Percentiles rank a stretch among this genome's conserved stretches.
These are phyloP conservation scores for Myopa testacea DNA, from an alignment of 2,888 invertebrate genomes.

Conservation along the genomic window DNA sequence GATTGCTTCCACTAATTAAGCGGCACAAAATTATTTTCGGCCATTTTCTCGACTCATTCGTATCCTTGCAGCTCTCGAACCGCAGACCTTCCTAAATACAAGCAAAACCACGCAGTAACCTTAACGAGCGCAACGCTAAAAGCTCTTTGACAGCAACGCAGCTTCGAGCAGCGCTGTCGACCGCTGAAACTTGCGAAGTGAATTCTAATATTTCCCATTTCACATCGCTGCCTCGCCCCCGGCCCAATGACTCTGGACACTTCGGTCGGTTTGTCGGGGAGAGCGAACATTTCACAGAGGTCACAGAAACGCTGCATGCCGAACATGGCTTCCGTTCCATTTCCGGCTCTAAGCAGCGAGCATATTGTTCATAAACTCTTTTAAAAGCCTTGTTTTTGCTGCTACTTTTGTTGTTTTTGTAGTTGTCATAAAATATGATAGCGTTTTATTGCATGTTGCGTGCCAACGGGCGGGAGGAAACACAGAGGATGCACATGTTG, in stretches of 20 bases:
- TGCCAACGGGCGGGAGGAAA: background rate
- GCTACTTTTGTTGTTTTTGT: slow-evolving; percentile 5
- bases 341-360: slow-evolving; percentile 49
- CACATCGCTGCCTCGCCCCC: too few species aligned
- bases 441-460: background rate
- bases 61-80: too few species aligned
- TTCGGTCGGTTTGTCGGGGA: background rate
- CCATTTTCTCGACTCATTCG: too few species aligned
- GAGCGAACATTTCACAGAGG: slow-evolving; percentile 8
- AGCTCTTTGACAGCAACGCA: background rate
- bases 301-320: slow-evolving; percentile 15
- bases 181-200: too few species aligned
- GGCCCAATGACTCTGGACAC: background rate
- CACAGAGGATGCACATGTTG: background rate
- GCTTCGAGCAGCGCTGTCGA: too few species aligned
- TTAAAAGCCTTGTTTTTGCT: background rate
- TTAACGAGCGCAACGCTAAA: background rate
- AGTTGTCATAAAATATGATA: background rate
- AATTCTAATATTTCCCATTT: too few species aligned
- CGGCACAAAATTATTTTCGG: too few species aligned
- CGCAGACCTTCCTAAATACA: too few species aligned
- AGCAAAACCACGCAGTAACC: background rate
- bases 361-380: slow-evolving; percentile 7
- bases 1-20: too few species aligned
- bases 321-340: slow-evolving; percentile 56